Base-by-base conservation (phyloP, 2,113 vertebrate genomes). In the Grammomys surdaster region DNA sequence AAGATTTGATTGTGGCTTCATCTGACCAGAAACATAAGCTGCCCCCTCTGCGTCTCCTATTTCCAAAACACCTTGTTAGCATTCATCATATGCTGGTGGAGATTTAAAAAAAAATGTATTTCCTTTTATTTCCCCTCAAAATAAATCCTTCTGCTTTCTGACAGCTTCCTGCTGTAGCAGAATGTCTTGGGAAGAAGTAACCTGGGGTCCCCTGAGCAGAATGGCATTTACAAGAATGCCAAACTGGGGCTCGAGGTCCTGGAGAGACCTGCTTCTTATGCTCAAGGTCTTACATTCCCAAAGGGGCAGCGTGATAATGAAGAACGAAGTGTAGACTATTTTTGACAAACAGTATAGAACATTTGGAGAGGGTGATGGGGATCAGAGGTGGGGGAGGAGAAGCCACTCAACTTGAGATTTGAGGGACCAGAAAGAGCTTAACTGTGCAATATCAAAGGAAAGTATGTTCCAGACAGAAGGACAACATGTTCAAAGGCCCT, bases 51-150 rank as follows among this genome's bases (percentile, higher is more conserved):
- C 63, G 72, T 72, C 89, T 89, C 96, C 92, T 89, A 96, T 89
- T 97, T 96, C 92, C 89, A 96, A 97, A 97, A 96, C 95, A 97
- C 96, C 96, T 95, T 96, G 94, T 97, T 97, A 98, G 96, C 96
- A 93, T 97, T 89, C 94, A 70, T 97, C 96, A 91, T 96, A 96
- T 97, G 97, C 95, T 97, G 97, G 87, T 90, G 92, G 72, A 95
- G 90, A 95, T 94, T 96, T 40, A 40, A 40, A 40, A 92, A 92
- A 96, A 96, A 97, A 95, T 97, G 86, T 94, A 94, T 97, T 97
- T 88, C 73, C 93, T 92, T 95, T 95, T 95, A 95, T 81, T 60
- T 22, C 28, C 72, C 94, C 88, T 78, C 76, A 89, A 97, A 95
- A 97, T 90, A 97, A 95, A 96, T 77, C 96, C 97, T 93, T 95